Percentiles rank a stretch among this genome's conserved stretches.
Conservation (phyloP, 2,888 invertebrate genomes). For the Rhogogaster chlorosoma region DNA sequence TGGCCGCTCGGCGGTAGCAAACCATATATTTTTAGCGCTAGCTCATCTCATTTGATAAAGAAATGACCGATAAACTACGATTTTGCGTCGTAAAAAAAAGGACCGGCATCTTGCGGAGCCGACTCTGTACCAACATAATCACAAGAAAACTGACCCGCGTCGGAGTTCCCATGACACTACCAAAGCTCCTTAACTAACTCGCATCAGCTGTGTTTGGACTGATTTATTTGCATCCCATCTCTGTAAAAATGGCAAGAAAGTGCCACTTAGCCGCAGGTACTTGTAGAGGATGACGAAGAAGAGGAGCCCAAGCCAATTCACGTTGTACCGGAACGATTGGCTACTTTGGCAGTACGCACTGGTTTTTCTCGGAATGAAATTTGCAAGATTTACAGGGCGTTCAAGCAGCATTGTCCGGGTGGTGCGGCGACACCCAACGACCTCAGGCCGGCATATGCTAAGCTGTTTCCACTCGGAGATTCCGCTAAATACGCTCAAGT, state of each 20-base stretch:
- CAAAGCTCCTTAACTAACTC: not conserved
- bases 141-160: too few relatives aligned
- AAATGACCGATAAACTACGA: too few relatives aligned
- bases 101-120: too few relatives aligned
- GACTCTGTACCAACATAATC: too few relatives aligned
- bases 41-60: too few relatives aligned
- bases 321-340: conserved; percentile 64
- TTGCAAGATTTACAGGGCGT: conserved; percentile 68
- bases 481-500: conserved; percentile 70
- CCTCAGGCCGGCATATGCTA: conserved; percentile 70
- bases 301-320: conserved; percentile 57
- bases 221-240: not conserved
- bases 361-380: conserved; percentile 71
- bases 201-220: not conserved
- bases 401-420: conserved; percentile 71
- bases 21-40: too few relatives aligned
- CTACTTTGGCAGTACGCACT: conserved; percentile 63
- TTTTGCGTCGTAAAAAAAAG: too few relatives aligned
- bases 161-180: not conserved
- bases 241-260: not conserved
- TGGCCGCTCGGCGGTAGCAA: too few relatives aligned
- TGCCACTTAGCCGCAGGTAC: not conserved
- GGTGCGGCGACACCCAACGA: conserved; percentile 68
- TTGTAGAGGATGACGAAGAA: conserved; percentile 56
- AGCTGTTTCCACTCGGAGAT: conserved; percentile 72